Base-by-base conservation (phyloP, 92 coral and sea anemone genomes). In the Galaxea fascicularis region DNA sequence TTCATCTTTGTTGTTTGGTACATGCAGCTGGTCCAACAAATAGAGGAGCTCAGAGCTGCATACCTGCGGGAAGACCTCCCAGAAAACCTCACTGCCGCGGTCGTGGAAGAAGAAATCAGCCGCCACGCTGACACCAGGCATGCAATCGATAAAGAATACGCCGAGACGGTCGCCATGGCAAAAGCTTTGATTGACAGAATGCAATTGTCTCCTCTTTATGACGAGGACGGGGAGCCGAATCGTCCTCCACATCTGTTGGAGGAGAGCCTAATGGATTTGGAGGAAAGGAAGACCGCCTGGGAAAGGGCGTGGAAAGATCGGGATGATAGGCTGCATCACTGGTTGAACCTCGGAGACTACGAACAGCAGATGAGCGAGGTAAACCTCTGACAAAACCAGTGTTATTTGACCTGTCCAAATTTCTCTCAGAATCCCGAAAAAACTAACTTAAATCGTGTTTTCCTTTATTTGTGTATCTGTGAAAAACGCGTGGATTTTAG, bases 81-180 rank as follows among this genome's bases (percentile, higher is more conserved):
- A 20, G 81, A 84, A 78, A 83, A 84, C 65, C 80, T 89, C 56
- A 74, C 92, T 4, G 79, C 82, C 35, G 79, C 87, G 35, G 56
- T 84, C 21, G 79, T 91, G 28, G 95, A 89, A 59, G 82, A 86
- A 65, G 93, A 87, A 45, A 72, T 96, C 65, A 82, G 89, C 18
- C 87, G 89, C 0, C 98, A 96, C 80, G 81, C 91, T 49, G 98
- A 92, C 53, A 96, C 95, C 68, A 88, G 82, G 76, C 85, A 96
- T 5, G 88, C 89, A 20, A 89, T 96, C 72, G 81, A 89, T 89
- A 90, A 89, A 82, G 96, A 90, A 46, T 94, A 90, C 90, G 77
- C 93, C 29, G 95, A 96, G 76, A 94, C 98, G 7, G 94, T 96
- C 74, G 91, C 95, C 53, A 94, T 96, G 94, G 95, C 94, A 30